These are phyloP conservation scores for Chauna torquata DNA, from an alignment of 2,113 vertebrate genomes.

Conservation along the genomic window DNA sequence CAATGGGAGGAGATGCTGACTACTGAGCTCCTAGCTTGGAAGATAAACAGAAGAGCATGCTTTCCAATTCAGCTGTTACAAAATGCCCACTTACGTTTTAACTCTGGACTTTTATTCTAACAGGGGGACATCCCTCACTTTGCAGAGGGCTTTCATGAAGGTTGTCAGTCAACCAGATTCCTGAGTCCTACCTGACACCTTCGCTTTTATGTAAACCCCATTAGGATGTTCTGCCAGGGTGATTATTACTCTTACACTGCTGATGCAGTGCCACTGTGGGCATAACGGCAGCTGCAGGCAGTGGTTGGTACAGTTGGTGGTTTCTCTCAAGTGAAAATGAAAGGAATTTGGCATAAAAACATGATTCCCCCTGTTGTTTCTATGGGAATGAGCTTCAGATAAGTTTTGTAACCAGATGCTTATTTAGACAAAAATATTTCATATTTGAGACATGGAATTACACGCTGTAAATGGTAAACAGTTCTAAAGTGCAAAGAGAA, in stretches of 20 bases:
- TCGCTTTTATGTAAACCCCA: background rate
- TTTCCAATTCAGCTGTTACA: background rate
- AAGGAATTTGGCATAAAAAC: background rate
- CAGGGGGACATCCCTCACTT: rapidly evolving
- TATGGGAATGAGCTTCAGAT: slow-evolving; percentile 15
- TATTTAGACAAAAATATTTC: slow-evolving; percentile 24
- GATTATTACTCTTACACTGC: background rate
- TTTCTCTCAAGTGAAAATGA: background rate
- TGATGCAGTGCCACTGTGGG: background rate
- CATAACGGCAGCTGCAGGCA: background rate
- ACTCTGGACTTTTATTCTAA: background rate
- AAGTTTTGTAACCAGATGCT: background rate
- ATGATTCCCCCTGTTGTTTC: background rate
- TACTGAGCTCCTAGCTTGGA: background rate
- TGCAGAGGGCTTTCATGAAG: background rate
- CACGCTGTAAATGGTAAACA: background rate
- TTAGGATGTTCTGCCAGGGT: background rate
- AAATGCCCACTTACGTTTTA: background rate
- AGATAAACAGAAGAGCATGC: background rate
- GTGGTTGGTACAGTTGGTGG: background rate
- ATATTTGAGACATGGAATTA: background rate
- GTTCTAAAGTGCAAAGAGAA: background rate
- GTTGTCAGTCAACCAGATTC: background rate
- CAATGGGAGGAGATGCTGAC: background rate
- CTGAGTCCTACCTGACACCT: background rate